Base-by-base conservation (phyloP, 2,888 invertebrate genomes). In the Catocala nupta region DNA sequence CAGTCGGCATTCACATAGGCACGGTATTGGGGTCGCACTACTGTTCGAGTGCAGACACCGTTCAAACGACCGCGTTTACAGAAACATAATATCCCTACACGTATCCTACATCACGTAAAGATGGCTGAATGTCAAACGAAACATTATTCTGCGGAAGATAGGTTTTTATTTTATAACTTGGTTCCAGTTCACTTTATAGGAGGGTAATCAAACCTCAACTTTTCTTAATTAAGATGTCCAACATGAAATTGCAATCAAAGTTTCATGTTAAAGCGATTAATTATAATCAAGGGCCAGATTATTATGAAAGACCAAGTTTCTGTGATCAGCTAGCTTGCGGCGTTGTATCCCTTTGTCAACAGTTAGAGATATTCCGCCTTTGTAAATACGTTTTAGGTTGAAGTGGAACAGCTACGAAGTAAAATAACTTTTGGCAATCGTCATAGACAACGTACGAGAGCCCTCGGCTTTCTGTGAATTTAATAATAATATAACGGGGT, bases 1-100 rank as follows among this genome's bases (percentile, higher is more conserved):
- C 9, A 39, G 65, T 49, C 63, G 56, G 59, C 61, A 50, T 59
- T 62, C 64, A 66, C 72, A 66, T 70, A 75, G 68, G 76, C 71
- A 72, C 55, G 55, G 50, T 62, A 77, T 77, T 65, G 65, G 65
- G 77, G 75, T 69, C 70, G 56, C 59, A 57, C 34, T 10, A 66
- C 59, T 58, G 55, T 67, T 63, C 51, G 63, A 70, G 55, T 66
- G 66, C 70, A 71, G 59, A 59, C 67, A 75, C 70, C 68, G 72
- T 70, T 70, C 63, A 69, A 71, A 65, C 44, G 47, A 25, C 13
- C 16, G 47, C 52, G 60, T 66, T 65, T 57, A 57, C 61, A 25
- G 68, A 66, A 63, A 66, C 63, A 25, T 60, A 53, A 70, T 59
- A 70, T 51, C 36, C 25, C 13, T 58, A 52, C 9, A 16, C 9